phyloP scores from a whole-genome alignment of 2,797 vertebrate genomes.

The Atherinosoma microstoma region DNA sequence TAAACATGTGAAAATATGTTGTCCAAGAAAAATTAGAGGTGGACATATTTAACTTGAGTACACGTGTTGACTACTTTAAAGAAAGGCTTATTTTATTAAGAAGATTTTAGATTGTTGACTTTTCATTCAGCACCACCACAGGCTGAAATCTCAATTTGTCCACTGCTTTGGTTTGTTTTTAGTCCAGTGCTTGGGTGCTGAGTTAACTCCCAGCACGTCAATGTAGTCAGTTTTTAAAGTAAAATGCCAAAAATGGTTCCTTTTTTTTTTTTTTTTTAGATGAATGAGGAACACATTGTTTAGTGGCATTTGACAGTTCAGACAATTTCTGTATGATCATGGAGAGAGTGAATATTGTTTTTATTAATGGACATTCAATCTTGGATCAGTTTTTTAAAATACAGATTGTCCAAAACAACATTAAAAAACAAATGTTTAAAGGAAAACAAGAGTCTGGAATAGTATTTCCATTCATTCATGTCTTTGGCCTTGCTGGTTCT shows the following conservation, averaged over 20 bases:
- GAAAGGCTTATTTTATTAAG: neutral
- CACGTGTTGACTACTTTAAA: neutral
- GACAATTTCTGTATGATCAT: neutral
- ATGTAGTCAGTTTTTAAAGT: neutral
- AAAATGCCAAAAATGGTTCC: neutral
- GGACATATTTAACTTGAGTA: neutral
- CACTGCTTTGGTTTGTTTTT: neutral
- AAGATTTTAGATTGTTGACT: neutral
- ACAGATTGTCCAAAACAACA: neutral
- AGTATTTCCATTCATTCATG: conserved; percentile 17
- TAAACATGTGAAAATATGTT: conserved; percentile 1
- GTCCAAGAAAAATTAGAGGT: conserved; percentile 15
- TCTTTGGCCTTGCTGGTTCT: neutral
- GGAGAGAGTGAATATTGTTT: neutral
- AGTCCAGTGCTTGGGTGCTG: neutral
- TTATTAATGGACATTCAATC: neutral
- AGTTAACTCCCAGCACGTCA: neutral
- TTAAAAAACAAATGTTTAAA: conserved; percentile 7
- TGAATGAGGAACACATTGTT: neutral
- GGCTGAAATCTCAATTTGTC: neutral
- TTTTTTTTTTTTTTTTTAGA: neutral
- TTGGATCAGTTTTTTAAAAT: conserved; percentile 1
- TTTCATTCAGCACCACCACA: neutral
- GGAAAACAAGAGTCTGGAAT: neutral
- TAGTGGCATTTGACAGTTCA: neutral